Base-by-base conservation (phyloP, 2,888 invertebrate genomes). In the Chymomyza amoena region DNA sequence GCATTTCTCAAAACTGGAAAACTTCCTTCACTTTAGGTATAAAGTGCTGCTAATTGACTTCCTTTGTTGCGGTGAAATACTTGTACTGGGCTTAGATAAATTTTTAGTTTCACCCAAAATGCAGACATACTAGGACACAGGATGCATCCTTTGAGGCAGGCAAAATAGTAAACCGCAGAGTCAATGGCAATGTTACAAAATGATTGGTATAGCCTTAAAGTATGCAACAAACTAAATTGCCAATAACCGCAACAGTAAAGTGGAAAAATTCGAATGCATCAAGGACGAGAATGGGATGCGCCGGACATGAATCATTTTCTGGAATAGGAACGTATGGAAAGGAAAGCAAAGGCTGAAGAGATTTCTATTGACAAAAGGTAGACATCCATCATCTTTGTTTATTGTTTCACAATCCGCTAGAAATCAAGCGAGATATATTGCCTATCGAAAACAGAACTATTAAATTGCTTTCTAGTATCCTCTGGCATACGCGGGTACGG, bases 241-340 rank as follows among this genome's bases (percentile, higher is more conserved):
- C 69, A 69, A 70, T 68, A 78, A 70, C 79, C 76, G 72, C 77
- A 77, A 75, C 3, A 72, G 78, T 70, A 72, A 78, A 78, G 68
- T 77, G 70, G 75, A 32, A 32, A 32, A 32, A 32, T 25, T 25
- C 25, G 25, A 25, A 25, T 25, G 25, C 4, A 25, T 25, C 25
- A 25, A 25, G 4, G 25, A 25, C 25, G 25, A 25, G 4, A 25
- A 4, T 25, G 25, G 25, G 3, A 20, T 20, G 20, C 20, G 3
- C 20, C 3, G 20, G 2, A 25, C 25, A 25, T 25, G 25, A 25
- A 25, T 0, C 25, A 25, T 25, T 25, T 25, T 0, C 25, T 2
- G 4, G 25, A 4, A 25, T 25, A 25, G 2, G 3, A 4, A 2
- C 3, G 25, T 2, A 25, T n/a, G n/a, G 25, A 4, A 4, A 2